phyloP scores from a whole-genome alignment of 2,797 vertebrate genomes.

The Tokudaia muenninki region DNA sequence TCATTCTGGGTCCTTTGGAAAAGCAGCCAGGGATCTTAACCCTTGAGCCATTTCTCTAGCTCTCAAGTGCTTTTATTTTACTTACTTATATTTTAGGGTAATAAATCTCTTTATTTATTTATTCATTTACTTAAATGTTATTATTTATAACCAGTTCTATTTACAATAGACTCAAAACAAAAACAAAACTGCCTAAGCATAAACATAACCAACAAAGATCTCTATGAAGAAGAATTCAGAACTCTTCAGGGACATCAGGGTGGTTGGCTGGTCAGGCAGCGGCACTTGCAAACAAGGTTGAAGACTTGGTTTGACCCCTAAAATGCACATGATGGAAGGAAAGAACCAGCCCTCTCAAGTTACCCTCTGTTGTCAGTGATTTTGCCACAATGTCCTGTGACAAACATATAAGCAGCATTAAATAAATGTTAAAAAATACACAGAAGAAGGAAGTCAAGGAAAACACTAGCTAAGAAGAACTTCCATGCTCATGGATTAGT shows the following conservation, averaged over 20 bases:
- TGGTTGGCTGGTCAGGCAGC: not conserved
- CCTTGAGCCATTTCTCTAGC: not conserved
- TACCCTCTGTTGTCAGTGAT: not conserved
- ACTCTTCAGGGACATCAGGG: not conserved
- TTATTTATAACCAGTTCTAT: not conserved
- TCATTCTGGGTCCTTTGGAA: not conserved
- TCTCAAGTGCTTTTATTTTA: not conserved
- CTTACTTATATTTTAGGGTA: not conserved
- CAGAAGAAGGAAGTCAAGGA: not conserved
- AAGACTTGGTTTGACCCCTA: not conserved
- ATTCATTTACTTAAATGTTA: not conserved
- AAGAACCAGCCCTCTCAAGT: not conserved
- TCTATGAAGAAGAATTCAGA: not conserved
- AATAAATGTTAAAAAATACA: not conserved
- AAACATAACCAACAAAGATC: not conserved
- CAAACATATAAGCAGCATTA: not conserved
- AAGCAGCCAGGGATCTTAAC: not conserved
- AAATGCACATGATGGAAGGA: not conserved
- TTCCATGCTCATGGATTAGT: not conserved
- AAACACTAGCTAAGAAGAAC: not conserved
- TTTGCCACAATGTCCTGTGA: not conserved
- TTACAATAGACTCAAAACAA: too few species aligned
- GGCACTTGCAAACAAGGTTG: not conserved
- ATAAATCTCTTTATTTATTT: not conserved
- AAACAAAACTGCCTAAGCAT: not conserved